Evolutionary conservation across 2,888 invertebrate genomes (phyloP), one percentile per base, ranked within the genome.

Genomic region (Melanophora roralis): DNA sequence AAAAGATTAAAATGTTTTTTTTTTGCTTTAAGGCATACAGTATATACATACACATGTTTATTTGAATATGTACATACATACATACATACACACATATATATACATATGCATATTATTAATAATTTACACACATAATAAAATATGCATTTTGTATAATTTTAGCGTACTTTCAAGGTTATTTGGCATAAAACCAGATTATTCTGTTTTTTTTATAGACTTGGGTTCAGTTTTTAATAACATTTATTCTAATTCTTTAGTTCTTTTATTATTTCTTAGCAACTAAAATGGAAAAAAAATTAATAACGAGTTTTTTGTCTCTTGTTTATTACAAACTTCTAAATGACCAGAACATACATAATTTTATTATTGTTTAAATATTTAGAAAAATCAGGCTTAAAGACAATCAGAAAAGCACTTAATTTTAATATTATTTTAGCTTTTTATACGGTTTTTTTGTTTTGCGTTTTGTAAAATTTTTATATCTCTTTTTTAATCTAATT

Each of bases 141-240:
- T 21, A 11, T 40, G 14, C n/a, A 40, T 40, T 14, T 27, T 40
- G n/a, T 21, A 57, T 69, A 68, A 64, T 78, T 74, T 74, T 69
- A 69, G 69, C 74, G 57, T 47, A 69, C 74, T 78, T 65, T 78
- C 78, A 78, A 78, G 78, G 78, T 74, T 78, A 69, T 78, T 78
- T 68, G 12, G 4, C 62, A 55, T 45, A 57, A 74, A 78, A 78
- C 74, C 64, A 78, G 78, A 78, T 69, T 78, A 12, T 68, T 55
- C 12, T 43, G 19, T 40, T 6, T 55, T 55, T 23, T 43, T 59
- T 21, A 1, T 27, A n/a, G 49, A 9, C 36, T 34, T 60, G 19
- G 27, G 43, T 64, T 64, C 43, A 34, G 40, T n/a, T 59, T 64
- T 65, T 11, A 60, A n/a, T 60, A 43, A 51, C 34, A 60, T 34